Base-by-base conservation (phyloP, 2,797 vertebrate species). In the Arnoldichthys spilopterus region DNA sequence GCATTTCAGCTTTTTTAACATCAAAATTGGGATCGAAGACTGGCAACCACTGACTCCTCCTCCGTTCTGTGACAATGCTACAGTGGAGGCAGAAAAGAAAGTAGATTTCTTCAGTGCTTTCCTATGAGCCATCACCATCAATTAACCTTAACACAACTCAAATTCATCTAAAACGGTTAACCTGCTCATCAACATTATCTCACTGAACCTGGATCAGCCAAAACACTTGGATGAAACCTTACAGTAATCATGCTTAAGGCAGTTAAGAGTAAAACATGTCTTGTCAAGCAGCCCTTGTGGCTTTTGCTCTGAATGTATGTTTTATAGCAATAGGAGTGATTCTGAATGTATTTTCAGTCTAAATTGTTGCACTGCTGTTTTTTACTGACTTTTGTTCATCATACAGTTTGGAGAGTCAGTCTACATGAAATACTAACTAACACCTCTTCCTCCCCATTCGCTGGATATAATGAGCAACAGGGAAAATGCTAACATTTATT, bases 1-100 rank as follows among this genome's bases (percentile, higher is more conserved):
- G n/a, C n/a, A n/a, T 76, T 16, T 79, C 45, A 94, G 93, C 75
- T 87, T 74, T 47, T 91, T 85, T 59, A 54, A 94, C 86, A 92
- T 87, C 15, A 0, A 92, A 3, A 12, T 78, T 0, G 93, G 93
- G 3, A 83, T 93, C 1, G 0, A 66, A 0, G 83, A 94, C 67
- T 93, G 92, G 0, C 0, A 0, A 5, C 1, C 4, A 70, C 91
- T 94, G 56, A 79, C 83, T 63, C 91, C 91, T 24, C 93, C 93
- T 0, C 2, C 49, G 3, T 93, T 88, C 83, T 94, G 93, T 77
- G 0, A 7, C 6, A 32, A 28, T 0, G 49, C 24, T 0, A 53
- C 70, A 4, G 0, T 59, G 5, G 63, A 89, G 20, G 6, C 24
- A 0, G 68, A 47, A 1, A 53, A 32, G 0, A 59, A 78, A 0